Evolutionary conservation across 1,140 invertebrate genomes (phyloP).

Genomic region (Polyergus mexicanus): DNA sequence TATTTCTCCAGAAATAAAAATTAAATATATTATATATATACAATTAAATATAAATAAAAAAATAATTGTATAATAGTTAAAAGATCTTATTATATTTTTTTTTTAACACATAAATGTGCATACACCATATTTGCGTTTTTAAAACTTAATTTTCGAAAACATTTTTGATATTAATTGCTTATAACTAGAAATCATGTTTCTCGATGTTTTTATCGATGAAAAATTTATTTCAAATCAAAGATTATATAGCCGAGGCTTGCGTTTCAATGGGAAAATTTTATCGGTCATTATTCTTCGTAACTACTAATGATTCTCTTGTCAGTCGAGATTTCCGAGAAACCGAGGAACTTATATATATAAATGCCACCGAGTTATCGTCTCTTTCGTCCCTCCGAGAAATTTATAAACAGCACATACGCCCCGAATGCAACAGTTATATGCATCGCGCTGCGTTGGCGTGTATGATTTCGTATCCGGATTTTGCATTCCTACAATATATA

Average conservation of each 20-base stretch:
- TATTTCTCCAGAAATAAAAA: background rate
- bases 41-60: no score
- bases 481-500: conserved; percentile 44
- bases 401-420: conserved; percentile 60
- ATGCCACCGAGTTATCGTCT: conserved; percentile 48
- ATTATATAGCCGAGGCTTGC: background rate
- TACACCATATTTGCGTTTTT: no score
- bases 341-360: conserved; percentile 44
- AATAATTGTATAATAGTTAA: no score
- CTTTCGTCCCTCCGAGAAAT: conserved; percentile 53
- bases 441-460: conserved; percentile 5
- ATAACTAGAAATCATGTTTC: background rate
- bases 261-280: conserved; percentile 57
- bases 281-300: conserved; percentile 62
- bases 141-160: no score
- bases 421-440: conserved; percentile 39
- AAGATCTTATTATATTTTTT: no score
- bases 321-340: conserved; percentile 65
- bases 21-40: no score
- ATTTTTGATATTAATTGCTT: background rate
- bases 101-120: no score
- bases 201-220: background rate
- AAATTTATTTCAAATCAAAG: background rate
- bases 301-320: conserved; percentile 49
- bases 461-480: conserved; percentile 54